phyloP scores from a whole-genome alignment of 2,888 invertebrate genomes.

The Lampropteryx suffumata region DNA sequence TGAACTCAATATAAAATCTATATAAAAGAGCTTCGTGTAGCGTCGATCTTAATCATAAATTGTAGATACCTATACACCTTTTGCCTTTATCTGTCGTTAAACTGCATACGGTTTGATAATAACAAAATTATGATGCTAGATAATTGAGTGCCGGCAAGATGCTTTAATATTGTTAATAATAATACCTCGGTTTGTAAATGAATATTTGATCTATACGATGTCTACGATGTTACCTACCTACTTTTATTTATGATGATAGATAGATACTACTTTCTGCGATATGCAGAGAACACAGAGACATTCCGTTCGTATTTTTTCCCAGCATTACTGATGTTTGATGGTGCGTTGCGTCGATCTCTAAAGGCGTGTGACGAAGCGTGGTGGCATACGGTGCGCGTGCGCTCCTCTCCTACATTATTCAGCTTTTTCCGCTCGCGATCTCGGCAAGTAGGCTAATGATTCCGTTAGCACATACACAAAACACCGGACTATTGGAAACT shows the following conservation, averaged over 20 bases:
- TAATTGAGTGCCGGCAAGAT: no score
- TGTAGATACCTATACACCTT: neutral
- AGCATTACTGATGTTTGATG: slow-evolving; percentile 44
- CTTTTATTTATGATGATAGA: neutral
- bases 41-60: neutral
- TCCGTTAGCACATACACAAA: slow-evolving; percentile 78
- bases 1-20: slow-evolving; percentile 9
- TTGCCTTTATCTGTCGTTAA: no score
- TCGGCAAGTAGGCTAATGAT: slow-evolving; percentile 75
- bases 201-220: no score
- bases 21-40: neutral
- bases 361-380: slow-evolving; percentile 35
- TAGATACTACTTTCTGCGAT: neutral
- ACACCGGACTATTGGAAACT: slow-evolving; percentile 67
- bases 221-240: no score
- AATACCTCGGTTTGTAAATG: no score
- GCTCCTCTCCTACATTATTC: slow-evolving; percentile 63
- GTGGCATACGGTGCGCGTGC: slow-evolving; percentile 40
- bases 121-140: no score
- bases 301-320: slow-evolving; percentile 17
- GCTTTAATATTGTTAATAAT: no score
- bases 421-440: slow-evolving; percentile 72
- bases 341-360: slow-evolving; percentile 35
- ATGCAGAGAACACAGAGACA: slow-evolving; percentile 9
- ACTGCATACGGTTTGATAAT: no score